Evolutionary conservation across 2,888 invertebrate genomes (phyloP).

Genomic region (Ferrisia virgata): DNA sequence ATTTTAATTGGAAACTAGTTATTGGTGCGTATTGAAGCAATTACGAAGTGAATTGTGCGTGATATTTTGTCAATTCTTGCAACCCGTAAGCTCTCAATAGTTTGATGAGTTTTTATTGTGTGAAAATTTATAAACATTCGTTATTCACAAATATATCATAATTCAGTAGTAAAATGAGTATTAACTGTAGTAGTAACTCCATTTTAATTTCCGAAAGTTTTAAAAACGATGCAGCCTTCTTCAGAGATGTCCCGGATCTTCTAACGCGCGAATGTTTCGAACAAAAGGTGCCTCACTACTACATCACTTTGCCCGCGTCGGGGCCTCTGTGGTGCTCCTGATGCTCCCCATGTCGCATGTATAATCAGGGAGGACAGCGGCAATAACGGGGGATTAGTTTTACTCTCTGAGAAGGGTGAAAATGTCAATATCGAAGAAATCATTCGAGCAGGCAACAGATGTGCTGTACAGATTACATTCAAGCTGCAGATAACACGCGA

Average conservation of each 20-base stretch:
- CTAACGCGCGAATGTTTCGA: background rate
- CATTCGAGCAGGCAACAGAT: constrained; percentile 64
- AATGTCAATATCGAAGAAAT: constrained; percentile 56
- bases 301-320: constrained; percentile 79
- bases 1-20: background rate
- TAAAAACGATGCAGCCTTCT: constrained; percentile 22
- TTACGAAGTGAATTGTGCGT: background rate
- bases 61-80: constrained; percentile 13
- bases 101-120: constrained; percentile 44
- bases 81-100: background rate
- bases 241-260: constrained; percentile 31
- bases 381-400: constrained; percentile 62
- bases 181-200: constrained; percentile 28
- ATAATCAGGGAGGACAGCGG: constrained; percentile 62
- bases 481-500: constrained; percentile 75
- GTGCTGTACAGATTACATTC: constrained; percentile 70
- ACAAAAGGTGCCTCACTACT: constrained; percentile 50
- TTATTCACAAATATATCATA: constrained; percentile 44
- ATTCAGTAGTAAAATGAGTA: constrained; percentile 38
- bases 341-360: constrained; percentile 87
- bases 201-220: constrained; percentile 40
- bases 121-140: constrained; percentile 41
- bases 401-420: constrained; percentile 48
- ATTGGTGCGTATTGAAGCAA: background rate
- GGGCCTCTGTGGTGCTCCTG: constrained; percentile 99